phyloP scores from a whole-genome alignment of 1,140 invertebrate species.

The Meteorus sp. region DNA sequence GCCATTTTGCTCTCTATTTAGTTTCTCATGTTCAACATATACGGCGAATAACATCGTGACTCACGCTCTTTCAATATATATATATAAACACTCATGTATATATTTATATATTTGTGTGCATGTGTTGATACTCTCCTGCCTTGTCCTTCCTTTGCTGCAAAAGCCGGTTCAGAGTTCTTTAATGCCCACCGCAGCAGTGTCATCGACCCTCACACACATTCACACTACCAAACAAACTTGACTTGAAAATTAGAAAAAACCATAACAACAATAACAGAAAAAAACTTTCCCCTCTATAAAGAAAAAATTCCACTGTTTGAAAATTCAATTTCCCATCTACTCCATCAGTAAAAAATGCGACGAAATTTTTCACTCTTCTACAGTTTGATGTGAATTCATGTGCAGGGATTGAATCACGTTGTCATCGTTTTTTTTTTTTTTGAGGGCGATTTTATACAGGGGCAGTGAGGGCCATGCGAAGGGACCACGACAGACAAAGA shows the following conservation, averaged over 20 bases:
- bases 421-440: too few relatives aligned
- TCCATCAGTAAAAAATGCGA: too few relatives aligned
- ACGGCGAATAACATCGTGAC: constrained; percentile 1
- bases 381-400: too few relatives aligned
- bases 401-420: too few relatives aligned
- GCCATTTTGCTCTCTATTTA: background rate
- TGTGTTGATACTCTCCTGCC: too few relatives aligned
- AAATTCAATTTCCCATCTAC: too few relatives aligned
- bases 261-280: background rate
- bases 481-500: background rate
- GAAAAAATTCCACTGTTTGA: too few relatives aligned
- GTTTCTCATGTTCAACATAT: background rate
- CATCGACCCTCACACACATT: constrained; percentile 6
- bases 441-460: too few relatives aligned
- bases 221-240: background rate
- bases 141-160: constrained; percentile 1
- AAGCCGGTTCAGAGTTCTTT: background rate
- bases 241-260: background rate
- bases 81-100: too few relatives aligned
- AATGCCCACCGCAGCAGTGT: constrained; percentile 10
- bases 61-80: background rate
- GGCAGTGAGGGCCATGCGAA: background rate
- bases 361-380: too few relatives aligned
- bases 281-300: too few relatives aligned
- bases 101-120: too few relatives aligned